A percentile compares a stretch with the other conserved stretches of the same genome.
phyloP scores from a whole-genome alignment of 2,888 invertebrate genomes.

The Caenorhabditis virilis region DNA sequence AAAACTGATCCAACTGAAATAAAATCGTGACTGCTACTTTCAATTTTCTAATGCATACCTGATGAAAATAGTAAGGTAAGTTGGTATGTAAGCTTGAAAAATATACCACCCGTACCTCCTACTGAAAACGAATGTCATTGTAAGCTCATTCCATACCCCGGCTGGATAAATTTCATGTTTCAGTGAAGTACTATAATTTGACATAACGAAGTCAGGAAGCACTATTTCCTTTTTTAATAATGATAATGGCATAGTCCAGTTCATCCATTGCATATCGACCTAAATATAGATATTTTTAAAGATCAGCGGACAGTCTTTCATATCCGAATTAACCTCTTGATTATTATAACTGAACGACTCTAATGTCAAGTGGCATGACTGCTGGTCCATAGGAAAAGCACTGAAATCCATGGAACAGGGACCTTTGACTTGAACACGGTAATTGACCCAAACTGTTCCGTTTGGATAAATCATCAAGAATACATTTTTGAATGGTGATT shows the following conservation, averaged over 20 bases:
- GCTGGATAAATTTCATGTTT: conserved; percentile 63
- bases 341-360: conserved; percentile 66
- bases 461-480: conserved; percentile 68
- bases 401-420: conserved; percentile 63
- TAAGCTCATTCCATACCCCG: conserved; percentile 67
- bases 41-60: conserved; percentile 35
- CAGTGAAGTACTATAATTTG: conserved; percentile 58
- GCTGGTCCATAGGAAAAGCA: conserved; percentile 65
- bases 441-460: conserved; percentile 68
- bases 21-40: not conserved
- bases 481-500: conserved; percentile 65
- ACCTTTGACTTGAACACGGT: conserved; percentile 61
- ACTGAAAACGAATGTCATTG: conserved; percentile 64
- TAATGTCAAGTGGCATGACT: conserved; percentile 63
- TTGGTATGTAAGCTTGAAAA: conserved; percentile 68
- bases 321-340: conserved; percentile 48
- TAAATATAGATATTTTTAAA: conserved; percentile 10
- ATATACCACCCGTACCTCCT: conserved; percentile 68
- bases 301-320: not conserved
- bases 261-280: conserved; percentile 66
- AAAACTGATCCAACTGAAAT: conserved; percentile 61
- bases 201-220: conserved; percentile 64
- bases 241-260: conserved; percentile 55
- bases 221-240: conserved; percentile 64
- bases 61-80: conserved; percentile 68